Conservation (phyloP, 2,113 vertebrate species). For the Pelecanoides urinatrix region DNA sequence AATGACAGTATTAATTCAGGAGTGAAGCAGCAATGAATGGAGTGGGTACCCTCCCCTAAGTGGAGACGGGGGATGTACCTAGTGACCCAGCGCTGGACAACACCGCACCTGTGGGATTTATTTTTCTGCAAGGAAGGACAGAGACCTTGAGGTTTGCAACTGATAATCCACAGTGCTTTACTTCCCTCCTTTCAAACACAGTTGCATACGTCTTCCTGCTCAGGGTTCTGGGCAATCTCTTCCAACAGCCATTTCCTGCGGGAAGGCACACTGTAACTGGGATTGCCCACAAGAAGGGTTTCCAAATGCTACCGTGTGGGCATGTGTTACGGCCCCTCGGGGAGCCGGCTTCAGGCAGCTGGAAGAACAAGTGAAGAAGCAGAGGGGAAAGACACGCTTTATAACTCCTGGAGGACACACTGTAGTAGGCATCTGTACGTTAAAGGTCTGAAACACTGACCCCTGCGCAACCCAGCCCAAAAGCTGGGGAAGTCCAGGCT, state of each 20-base stretch:
- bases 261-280: background rate
- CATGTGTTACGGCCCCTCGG: background rate
- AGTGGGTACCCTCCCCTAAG: background rate
- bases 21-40: background rate
- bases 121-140: background rate
- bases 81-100: background rate
- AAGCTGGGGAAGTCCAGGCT: background rate
- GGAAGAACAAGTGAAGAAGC: background rate
- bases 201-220: background rate
- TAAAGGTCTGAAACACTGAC: background rate
- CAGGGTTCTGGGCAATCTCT: background rate
- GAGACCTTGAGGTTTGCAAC: background rate
- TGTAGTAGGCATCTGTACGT: background rate
- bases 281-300: background rate
- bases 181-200: background rate
- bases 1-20: accelerated
- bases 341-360: background rate
- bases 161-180: background rate
- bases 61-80: background rate
- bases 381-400: background rate
- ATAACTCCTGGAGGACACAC: background rate
- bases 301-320: background rate
- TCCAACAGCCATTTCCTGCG: background rate
- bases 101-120: background rate
- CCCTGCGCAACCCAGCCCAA: background rate